Evolutionary conservation across 2,113 vertebrate genomes (phyloP).

Genomic region (Prionailurus viverrinus): DNA sequence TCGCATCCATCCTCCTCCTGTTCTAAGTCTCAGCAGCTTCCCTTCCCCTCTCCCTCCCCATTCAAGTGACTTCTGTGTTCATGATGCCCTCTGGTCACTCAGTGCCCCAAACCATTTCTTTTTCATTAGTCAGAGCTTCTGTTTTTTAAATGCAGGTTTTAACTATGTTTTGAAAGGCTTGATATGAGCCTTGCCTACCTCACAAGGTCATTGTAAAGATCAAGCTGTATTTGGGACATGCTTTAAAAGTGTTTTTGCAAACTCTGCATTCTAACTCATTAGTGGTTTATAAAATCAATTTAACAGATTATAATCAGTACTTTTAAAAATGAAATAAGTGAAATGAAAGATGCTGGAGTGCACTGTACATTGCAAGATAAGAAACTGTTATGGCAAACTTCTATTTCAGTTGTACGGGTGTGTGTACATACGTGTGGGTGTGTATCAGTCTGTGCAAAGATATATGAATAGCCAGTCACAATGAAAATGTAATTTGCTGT

Average conservation of each 20-base stretch:
- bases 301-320: not conserved
- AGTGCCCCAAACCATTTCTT: not conserved
- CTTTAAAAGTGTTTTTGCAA: conserved; percentile 29
- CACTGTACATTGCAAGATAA: not conserved
- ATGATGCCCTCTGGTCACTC: not conserved
- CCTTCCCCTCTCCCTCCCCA: not conserved
- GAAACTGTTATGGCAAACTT: not conserved
- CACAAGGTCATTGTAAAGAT: not conserved
- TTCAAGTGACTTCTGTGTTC: not conserved
- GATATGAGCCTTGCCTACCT: not conserved
- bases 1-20: not conserved
- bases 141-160: not conserved
- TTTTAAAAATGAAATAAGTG: conserved; percentile 27
- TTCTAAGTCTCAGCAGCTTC: not conserved
- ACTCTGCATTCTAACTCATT: conserved; percentile 40
- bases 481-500: not conserved
- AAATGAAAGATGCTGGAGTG: not conserved
- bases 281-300: conserved; percentile 38
- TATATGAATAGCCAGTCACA: not conserved
- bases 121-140: not conserved
- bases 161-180: not conserved
- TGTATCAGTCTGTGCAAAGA: not conserved
- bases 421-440: not conserved
- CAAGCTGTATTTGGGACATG: not conserved
- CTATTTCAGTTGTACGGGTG: not conserved